Percentiles rank a stretch among this genome's conserved stretches.
Evolutionary conservation across 2,888 invertebrate species (phyloP).

Genomic region (Agrilus cyanescens): DNA sequence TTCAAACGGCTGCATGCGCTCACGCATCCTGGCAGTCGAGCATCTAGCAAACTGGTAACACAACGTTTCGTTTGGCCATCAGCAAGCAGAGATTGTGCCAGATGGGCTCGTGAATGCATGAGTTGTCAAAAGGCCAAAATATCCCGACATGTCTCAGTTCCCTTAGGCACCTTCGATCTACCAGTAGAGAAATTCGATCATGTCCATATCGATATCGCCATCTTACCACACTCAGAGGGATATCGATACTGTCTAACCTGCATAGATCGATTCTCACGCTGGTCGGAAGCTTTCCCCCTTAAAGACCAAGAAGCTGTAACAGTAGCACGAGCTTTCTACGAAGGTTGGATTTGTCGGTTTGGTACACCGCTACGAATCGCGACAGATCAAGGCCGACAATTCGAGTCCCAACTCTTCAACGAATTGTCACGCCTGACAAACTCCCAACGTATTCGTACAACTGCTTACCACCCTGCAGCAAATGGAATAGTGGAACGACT

Average conservation of each 20-base stretch:
- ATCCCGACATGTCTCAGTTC: constrained; percentile 20
- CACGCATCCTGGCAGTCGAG: constrained; percentile 18
- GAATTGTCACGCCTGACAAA: no score
- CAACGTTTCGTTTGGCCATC: constrained; percentile 18
- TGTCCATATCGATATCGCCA: constrained; percentile 25
- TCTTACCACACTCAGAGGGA: constrained; percentile 12
- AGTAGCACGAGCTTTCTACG: no score
- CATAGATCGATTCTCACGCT: constrained; percentile 26
- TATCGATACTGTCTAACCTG: constrained; percentile 14
- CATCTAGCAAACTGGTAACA: constrained; percentile 19
- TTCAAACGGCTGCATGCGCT: constrained; percentile 14
- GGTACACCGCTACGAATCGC: no score
- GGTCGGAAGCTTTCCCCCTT: constrained; percentile 30
- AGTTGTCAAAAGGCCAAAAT: constrained; percentile 27
- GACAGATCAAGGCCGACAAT: no score
- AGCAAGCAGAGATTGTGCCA: constrained; percentile 10
- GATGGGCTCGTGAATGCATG: constrained; percentile 24
- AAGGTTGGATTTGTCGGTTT: constrained; percentile 14
- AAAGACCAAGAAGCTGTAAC: constrained; percentile 23
- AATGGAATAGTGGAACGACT: constrained; percentile 16
- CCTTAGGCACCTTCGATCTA: constrained; percentile 16
- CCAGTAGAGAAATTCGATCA: constrained; percentile 22
- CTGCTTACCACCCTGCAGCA: constrained; percentile 8
- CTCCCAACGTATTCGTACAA: no score
- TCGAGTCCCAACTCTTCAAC: no score